phyloP scores from a whole-genome alignment of 2,797 vertebrate genomes.

The Squalus acanthias region DNA sequence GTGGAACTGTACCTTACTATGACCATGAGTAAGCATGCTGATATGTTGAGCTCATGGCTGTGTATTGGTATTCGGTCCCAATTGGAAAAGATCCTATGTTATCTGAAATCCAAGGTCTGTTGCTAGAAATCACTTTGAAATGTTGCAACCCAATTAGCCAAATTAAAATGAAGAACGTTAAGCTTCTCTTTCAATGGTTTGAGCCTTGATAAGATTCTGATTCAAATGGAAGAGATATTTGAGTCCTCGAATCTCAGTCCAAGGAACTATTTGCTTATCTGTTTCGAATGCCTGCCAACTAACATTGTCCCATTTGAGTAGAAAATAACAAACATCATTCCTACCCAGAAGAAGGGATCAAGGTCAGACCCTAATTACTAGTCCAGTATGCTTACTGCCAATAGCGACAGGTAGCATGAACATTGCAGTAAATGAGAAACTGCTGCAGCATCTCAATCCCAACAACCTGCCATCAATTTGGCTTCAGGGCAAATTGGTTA shows the following conservation, averaged over 20 bases:
- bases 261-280: not conserved
- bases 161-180: not conserved
- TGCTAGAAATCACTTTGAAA: not conserved
- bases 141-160: not conserved
- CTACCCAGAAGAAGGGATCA: not conserved
- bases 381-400: not conserved
- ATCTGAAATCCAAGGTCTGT: not conserved
- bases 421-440: constrained; percentile 24
- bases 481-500: constrained; percentile 20
- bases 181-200: not conserved
- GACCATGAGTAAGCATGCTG: not conserved
- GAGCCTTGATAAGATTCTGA: not conserved
- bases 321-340: not conserved
- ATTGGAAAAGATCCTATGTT: not conserved
- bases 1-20: not conserved
- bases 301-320: not conserved
- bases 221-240: not conserved
- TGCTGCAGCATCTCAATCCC: constrained; percentile 5
- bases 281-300: not conserved
- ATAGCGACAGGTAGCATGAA: constrained; percentile 12
- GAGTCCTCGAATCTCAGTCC: not conserved
- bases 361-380: not conserved
- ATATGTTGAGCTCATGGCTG: not conserved
- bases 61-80: not conserved
- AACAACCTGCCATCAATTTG: not conserved